Evolutionary conservation across 37 sponge, comb jelly and placozoan genomes (phyloP).

Genomic region (Petrosia ficiformis): DNA sequence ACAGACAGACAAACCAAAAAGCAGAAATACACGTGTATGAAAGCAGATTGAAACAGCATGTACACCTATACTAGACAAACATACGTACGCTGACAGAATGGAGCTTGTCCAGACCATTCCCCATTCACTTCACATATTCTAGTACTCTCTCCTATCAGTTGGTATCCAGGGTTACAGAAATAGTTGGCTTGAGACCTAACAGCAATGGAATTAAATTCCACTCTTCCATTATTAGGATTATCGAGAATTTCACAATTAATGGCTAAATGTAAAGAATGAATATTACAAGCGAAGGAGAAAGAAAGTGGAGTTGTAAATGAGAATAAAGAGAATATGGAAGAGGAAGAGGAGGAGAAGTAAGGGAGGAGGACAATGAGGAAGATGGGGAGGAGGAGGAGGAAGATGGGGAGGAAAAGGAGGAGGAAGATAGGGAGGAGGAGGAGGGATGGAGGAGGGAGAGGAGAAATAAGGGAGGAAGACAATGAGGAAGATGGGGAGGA

Average conservation of each 20-base stretch:
- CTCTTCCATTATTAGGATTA: slow-evolving; percentile 21
- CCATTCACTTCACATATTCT: slow-evolving; percentile 39
- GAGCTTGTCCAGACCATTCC: slow-evolving; percentile 54
- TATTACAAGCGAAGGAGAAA: background rate
- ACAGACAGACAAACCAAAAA: too few relatives aligned
- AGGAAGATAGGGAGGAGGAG: background rate
- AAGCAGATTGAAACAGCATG: too few relatives aligned
- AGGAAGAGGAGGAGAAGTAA: too few relatives aligned
- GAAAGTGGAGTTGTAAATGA: background rate
- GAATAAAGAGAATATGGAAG: background rate
- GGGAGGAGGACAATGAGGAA: too few relatives aligned
- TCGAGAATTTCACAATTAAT: slow-evolving; percentile 13
- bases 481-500: background rate
- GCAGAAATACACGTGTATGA: too few relatives aligned
- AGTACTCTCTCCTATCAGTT: slow-evolving; percentile 20
- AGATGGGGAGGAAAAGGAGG: background rate
- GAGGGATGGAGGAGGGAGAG: background rate
- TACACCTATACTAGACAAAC: too few relatives aligned
- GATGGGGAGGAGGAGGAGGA: background rate
- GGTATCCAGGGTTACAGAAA: slow-evolving; percentile 41
- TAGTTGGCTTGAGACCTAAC: slow-evolving; percentile 29
- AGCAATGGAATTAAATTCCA: slow-evolving; percentile 11
- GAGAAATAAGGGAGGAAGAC: too few relatives aligned
- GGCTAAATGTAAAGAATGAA: background rate
- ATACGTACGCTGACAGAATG: slow-evolving; percentile 50